These are phyloP conservation scores for Meles meles DNA, from an alignment of 2,113 vertebrate species.

Conservation along the genomic window DNA sequence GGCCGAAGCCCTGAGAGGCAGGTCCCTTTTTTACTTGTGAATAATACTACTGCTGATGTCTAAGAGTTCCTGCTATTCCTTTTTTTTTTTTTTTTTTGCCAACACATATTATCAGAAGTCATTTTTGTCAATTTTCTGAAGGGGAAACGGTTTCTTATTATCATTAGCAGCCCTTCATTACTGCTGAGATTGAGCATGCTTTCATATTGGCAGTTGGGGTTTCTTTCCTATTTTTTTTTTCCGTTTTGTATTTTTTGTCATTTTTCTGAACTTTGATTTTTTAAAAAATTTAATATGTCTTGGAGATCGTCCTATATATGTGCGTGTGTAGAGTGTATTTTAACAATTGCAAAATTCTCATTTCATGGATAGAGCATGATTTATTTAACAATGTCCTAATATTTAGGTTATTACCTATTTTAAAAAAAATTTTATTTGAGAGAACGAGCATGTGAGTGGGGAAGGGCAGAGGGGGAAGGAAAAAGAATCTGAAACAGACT, in stretches of 20 bases:
- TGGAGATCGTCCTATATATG: not conserved
- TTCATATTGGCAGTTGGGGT: not conserved
- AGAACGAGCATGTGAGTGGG: not conserved
- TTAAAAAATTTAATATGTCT: not conserved
- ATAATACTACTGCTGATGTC: not conserved
- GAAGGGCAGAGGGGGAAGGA: not conserved
- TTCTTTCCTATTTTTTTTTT: not conserved
- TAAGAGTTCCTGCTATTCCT: not conserved
- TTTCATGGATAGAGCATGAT: not conserved
- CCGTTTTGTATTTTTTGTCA: not conserved
- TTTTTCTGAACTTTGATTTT: constrained; percentile 1
- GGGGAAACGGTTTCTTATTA: not conserved
- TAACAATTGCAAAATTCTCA: not conserved
- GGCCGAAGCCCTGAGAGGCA: not conserved
- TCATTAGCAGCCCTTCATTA: not conserved
- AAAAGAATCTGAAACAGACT: not conserved
- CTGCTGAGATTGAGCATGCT: not conserved
- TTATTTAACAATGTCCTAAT: not conserved
- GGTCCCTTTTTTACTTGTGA: not conserved
- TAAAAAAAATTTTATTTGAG: not conserved
- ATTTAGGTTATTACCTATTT: not conserved
- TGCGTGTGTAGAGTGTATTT: not conserved
- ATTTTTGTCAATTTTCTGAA: not conserved
- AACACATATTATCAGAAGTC: not conserved
- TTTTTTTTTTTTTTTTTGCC: not conserved